phyloP scores from a whole-genome alignment of 2,113 vertebrate genomes.

The Martes martes region DNA sequence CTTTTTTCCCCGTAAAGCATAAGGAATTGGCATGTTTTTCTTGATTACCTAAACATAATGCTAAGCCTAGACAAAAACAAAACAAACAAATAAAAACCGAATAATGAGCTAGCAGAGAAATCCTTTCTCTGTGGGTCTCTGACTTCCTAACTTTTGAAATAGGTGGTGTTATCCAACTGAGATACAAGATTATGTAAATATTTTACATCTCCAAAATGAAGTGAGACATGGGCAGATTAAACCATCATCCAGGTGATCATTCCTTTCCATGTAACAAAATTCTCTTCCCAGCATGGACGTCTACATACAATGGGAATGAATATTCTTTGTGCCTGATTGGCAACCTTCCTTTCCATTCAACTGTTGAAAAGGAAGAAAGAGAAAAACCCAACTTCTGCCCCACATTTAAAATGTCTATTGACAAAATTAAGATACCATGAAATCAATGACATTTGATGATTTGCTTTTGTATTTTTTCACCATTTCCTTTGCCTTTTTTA shows the following conservation, averaged over 20 bases:
- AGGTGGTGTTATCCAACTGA: neutral
- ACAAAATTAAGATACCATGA: neutral
- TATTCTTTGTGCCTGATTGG: neutral
- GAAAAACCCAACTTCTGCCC: neutral
- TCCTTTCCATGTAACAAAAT: neutral
- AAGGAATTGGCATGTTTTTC: neutral
- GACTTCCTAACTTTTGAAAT: neutral
- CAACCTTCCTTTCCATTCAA: neutral
- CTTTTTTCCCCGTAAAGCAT: neutral
- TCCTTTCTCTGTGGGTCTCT: neutral
- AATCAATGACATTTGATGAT: neutral
- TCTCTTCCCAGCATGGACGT: neutral
- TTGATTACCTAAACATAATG: neutral
- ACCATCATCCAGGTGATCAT: neutral
- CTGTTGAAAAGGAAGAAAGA: neutral
- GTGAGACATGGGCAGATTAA: neutral
- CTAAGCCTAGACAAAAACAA: neutral
- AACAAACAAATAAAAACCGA: neutral
- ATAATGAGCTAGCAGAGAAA: neutral
- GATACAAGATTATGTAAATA: neutral
- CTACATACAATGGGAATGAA: no score
- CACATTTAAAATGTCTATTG: neutral
- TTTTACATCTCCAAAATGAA: neutral
- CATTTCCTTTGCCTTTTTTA: neutral
- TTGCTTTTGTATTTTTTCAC: neutral